Conservation (phyloP, 2,888 invertebrate species). For the Eucriotettix oculatus region DNA sequence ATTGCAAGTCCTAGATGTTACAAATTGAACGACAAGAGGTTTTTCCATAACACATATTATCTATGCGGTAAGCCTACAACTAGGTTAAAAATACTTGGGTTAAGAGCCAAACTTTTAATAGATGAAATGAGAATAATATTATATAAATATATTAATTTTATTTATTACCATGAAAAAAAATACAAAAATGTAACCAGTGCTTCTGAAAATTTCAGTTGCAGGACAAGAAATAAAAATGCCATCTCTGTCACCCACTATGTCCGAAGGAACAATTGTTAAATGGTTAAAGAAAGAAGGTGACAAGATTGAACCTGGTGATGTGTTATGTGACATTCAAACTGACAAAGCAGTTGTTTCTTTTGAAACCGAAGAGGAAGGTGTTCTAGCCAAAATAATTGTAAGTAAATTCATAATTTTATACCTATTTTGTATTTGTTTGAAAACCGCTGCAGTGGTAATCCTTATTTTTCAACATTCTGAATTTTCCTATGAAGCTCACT, state of each 20-base stretch:
- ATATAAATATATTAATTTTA: neutral
- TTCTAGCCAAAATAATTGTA: constrained; percentile 43
- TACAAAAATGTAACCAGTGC: neutral
- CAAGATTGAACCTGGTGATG: constrained; percentile 35
- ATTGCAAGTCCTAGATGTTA: constrained; percentile 4
- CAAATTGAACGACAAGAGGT: constrained; percentile 6
- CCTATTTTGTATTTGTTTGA: too few relatives aligned
- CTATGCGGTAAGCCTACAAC: constrained; percentile 6
- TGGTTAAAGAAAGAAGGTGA: constrained; percentile 41
- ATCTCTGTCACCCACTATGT: constrained; percentile 45
- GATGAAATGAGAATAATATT: neutral
- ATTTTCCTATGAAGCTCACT: too few relatives aligned
- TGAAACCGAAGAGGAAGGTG: constrained; percentile 41
- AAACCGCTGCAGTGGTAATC: too few relatives aligned
- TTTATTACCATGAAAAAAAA: neutral
- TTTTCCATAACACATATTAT: constrained; percentile 8
- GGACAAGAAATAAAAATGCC: constrained; percentile 35
- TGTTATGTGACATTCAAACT: constrained; percentile 45
- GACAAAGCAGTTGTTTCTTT: constrained; percentile 44
- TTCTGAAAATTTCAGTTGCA: constrained; percentile 18
- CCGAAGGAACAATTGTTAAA: constrained; percentile 37
- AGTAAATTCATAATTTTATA: constrained; percentile 7
- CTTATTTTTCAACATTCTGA: too few relatives aligned
- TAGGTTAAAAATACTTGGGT: neutral
- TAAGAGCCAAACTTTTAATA: neutral